Evolutionary conservation across 64 coral and sea anemone species (phyloP), one percentile per base, ranked within the genome.

Genomic region (Porites lutea): DNA sequence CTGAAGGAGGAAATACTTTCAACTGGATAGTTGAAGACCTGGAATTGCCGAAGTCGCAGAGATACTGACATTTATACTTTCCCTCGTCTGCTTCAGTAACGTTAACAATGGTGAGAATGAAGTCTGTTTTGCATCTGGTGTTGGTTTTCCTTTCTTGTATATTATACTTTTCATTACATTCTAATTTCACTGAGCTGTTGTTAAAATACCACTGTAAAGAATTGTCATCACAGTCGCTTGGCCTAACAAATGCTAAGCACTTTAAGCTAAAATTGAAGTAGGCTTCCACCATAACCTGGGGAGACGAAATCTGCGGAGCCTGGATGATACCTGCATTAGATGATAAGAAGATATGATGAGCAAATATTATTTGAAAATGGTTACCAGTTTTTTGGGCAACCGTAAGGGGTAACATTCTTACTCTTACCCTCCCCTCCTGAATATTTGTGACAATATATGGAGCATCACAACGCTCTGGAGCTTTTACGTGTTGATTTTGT

Each of bases 41-140:
- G 19, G 51, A 14, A 55, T 7, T 2, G 5, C 2, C 11, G 53
- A 2, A 0, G 11, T 49, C 73, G 73, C 73, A 76, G 0, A 15
- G 0, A 14, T 6, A 76, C 7, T 76, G 73, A 48, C 73, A 76
- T 8, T 48, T 51, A 48, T 76, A 76, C 13, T 0, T 76, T 14
- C 46, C 73, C 16, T 52, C 14, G 18, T 76, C 73, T 50, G 13
- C 19, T 16, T 76, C 48, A 10, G 73, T 76, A 0, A 18, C 46
- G 14, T 76, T 50, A 51, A 76, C 16, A 76, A 76, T 76, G 13
- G 73, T 47, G 46, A 76, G 73, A 18, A 76, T 76, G 48, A 76
- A 76, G 16, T 76, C 48, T 51, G n/a, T 48, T 44, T 52, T 14
- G 73, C 73, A 76, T 76, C 51, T 76, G 47, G 73, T 52, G 73